Percentiles rank a stretch among this genome's conserved stretches.
Conservation (phyloP, 2,797 vertebrate genomes). For the Trachops cirrhosus region DNA sequence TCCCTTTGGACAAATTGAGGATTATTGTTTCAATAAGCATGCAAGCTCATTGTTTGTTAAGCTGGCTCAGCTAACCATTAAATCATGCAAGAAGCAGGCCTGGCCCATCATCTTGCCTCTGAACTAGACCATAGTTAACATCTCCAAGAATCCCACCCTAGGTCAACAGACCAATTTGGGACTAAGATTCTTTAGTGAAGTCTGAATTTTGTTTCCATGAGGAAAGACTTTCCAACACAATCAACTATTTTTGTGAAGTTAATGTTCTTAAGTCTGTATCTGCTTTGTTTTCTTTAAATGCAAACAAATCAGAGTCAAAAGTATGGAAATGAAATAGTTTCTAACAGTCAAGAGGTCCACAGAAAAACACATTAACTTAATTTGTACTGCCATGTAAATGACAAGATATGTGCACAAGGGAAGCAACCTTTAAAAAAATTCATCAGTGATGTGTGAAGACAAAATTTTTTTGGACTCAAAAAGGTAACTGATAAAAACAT, state of each 20-base stretch:
- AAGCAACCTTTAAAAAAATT: not conserved
- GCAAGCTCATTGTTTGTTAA: constrained; percentile 22
- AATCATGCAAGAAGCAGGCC: constrained; percentile 1
- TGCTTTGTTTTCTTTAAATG: constrained; percentile 55
- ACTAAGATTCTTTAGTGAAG: not conserved
- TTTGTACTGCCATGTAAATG: constrained; percentile 21
- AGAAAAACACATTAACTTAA: not conserved
- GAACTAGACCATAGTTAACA: not conserved
- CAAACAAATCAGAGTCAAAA: constrained; percentile 39
- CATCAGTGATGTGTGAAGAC: constrained; percentile 37
- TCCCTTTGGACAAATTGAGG: not conserved
- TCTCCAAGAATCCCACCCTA: not conserved
- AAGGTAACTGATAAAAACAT: constrained; percentile 50
- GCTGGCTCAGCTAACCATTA: not conserved
- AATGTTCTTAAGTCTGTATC: not conserved
- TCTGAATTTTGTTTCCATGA: not conserved
- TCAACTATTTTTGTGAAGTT: constrained; percentile 12
- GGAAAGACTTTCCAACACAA: not conserved
- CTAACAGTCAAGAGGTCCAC: not conserved
- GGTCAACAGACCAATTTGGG: not conserved
- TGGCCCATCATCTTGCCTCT: not conserved
- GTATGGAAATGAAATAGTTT: constrained; percentile 29
- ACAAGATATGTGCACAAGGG: not conserved
- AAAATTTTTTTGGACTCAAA: constrained; percentile 27
- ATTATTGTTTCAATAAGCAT: constrained; percentile 22